Percentiles rank a stretch among this genome's conserved stretches.
Conservation (phyloP, 2,797 vertebrate species). For the Protosalanx chinensis region DNA sequence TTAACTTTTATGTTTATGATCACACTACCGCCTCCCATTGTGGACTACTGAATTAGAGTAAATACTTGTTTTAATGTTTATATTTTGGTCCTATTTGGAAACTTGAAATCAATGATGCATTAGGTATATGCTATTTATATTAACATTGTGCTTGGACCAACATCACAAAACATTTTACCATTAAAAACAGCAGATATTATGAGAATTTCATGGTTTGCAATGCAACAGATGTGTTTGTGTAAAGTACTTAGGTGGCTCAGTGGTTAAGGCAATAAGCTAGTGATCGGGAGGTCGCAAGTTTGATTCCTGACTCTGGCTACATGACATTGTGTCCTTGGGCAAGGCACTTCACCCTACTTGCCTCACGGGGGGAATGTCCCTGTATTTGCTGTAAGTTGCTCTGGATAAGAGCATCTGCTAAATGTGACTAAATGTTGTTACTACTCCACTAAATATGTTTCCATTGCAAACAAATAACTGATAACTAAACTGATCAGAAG, state of each 20-base stretch:
- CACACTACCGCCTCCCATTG: not conserved
- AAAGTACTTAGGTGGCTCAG: not conserved
- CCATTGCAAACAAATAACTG: too few species aligned
- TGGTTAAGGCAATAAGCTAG: too few species aligned
- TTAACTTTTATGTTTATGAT: not conserved
- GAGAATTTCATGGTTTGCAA: not conserved
- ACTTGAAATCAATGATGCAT: constrained; percentile 22
- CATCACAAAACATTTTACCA: not conserved
- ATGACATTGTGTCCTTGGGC: too few species aligned
- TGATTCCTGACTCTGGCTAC: too few species aligned
- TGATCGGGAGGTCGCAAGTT: too few species aligned
- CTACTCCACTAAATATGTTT: too few species aligned
- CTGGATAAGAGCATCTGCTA: too few species aligned
- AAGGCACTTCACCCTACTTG: too few species aligned
- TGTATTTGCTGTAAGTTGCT: too few species aligned
- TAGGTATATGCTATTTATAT: not conserved
- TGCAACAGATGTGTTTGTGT: not conserved
- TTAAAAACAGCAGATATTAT: not conserved
- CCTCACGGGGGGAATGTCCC: too few species aligned
- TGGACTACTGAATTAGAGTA: not conserved
- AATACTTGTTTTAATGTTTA: not conserved
- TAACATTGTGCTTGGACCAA: not conserved
- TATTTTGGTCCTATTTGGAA: constrained; percentile 19
- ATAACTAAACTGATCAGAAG: too few species aligned
- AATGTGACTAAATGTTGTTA: too few species aligned